These are phyloP conservation scores for Leucoraja erinaceus DNA, from an alignment of 2,113 vertebrate species.

Conservation along the genomic window DNA sequence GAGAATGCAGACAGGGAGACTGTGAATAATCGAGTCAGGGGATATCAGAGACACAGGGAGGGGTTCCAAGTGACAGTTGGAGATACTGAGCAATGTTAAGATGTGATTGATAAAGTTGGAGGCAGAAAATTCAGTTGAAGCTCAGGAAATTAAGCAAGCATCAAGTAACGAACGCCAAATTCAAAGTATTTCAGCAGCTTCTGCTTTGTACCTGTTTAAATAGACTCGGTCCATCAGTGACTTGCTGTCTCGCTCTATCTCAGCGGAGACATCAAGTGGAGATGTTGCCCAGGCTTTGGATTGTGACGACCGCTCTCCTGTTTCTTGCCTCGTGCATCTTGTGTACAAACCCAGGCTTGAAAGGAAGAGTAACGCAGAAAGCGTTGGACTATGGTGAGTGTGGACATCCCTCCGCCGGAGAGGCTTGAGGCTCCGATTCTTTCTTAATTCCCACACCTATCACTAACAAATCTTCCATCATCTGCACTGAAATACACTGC, in stretches of 20 bases:
- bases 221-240: background rate
- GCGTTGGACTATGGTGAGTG: conserved; percentile 21
- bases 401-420: no score
- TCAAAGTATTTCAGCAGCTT: background rate
- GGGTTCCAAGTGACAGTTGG: no score
- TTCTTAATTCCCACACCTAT: background rate
- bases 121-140: no score
- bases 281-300: background rate
- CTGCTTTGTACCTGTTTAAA: background rate
- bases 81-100: no score
- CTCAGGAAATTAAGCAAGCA: background rate
- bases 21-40: no score
- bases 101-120: no score
- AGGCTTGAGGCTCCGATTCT: no score
- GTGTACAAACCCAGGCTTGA: conserved; percentile 22
- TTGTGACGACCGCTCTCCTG: background rate
- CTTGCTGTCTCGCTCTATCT: background rate
- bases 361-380: conserved; percentile 26
- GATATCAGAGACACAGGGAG: no score
- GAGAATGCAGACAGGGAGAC: no score
- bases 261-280: background rate
- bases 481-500: background rate
- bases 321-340: background rate
- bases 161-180: background rate
- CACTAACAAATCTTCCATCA: background rate